Percentiles rank a stretch among this genome's conserved stretches.
These are phyloP conservation scores for Cantharis rustica DNA, from an alignment of 2,888 invertebrate species.

Conservation along the genomic window DNA sequence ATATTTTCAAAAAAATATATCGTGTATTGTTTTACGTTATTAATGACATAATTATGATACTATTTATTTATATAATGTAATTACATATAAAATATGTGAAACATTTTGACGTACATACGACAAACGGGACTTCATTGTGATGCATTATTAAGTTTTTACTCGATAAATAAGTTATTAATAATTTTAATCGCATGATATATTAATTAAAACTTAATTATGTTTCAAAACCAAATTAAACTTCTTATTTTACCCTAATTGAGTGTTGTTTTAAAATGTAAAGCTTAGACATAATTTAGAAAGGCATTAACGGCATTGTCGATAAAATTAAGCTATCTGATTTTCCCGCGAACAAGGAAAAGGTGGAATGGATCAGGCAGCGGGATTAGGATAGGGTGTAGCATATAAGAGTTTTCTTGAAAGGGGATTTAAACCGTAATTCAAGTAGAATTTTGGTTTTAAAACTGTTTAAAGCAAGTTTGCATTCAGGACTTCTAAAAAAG, in stretches of 20 bases:
- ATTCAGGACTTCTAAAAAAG: constrained; percentile 12
- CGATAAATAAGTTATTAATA: background rate
- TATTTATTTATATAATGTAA: background rate
- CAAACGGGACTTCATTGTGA: background rate
- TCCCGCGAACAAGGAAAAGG: constrained; percentile 30
- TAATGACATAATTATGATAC: background rate
- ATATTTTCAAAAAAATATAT: background rate
- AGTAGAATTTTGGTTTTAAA: constrained; percentile 21
- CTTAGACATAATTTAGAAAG: background rate
- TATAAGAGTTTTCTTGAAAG: constrained; percentile 22
- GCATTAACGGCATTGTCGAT: constrained; percentile 20
- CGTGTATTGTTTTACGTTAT: background rate
- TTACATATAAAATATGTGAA: background rate
- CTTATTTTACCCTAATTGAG: background rate
- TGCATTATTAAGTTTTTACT: background rate
- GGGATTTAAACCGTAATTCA: constrained; percentile 27
- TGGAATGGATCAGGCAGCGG: constrained; percentile 20
- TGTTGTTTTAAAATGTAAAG: background rate
- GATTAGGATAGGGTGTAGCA: constrained; percentile 25
- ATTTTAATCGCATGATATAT: background rate
- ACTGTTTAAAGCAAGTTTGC: constrained; percentile 20
- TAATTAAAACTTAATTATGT: background rate
- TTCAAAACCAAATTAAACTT: background rate
- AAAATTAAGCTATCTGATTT: constrained; percentile 29
- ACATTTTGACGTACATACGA: background rate